Evolutionary conservation across 2,888 invertebrate genomes (phyloP), one percentile per base, ranked within the genome.

Genomic region (Aromia moschata): DNA sequence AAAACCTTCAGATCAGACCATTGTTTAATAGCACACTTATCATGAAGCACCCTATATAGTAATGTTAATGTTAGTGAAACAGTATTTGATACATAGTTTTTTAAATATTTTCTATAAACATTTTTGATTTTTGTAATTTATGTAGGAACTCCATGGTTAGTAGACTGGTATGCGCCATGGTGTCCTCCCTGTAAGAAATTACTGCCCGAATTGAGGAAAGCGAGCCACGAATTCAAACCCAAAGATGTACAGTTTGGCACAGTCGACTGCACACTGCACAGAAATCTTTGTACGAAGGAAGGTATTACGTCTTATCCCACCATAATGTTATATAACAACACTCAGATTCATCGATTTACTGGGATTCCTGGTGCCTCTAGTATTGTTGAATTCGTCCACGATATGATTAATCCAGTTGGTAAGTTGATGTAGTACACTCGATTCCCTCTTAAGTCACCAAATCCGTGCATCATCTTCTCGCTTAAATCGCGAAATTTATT

Each of bases 101-200:
- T n/a, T n/a, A n/a, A n/a, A n/a, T n/a, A n/a, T n/a, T n/a, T n/a
- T n/a, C n/a, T n/a, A n/a, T n/a, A n/a, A n/a, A n/a, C n/a, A n/a
- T n/a, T n/a, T n/a, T n/a, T n/a, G n/a, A n/a, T n/a, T n/a, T n/a
- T n/a, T n/a, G n/a, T n/a, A n/a, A n/a, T n/a, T n/a, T n/a, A 25
- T 25, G n/a, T 59, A 81, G 81, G 76, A 40, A 69, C 71, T 47
- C 78, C 81, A 0, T 90, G 89, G 88, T 86, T 91, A 68, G 82
- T 92, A 17, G 90, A 91, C 74, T 91, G 90, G 84, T 90, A 88
- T 77, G 89, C 90, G 0, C 90, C 91, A 70, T 90, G 90, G 89
- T 92, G 91, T 77, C 90, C 91, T 2, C 91, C 91, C 0, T 92
- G 91, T 72, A 84, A 88, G 79, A 82, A 84, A 57, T 80, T 91